Evolutionary conservation across 1,140 invertebrate species (phyloP).

Genomic region (Tetramorium alpestre): DNA sequence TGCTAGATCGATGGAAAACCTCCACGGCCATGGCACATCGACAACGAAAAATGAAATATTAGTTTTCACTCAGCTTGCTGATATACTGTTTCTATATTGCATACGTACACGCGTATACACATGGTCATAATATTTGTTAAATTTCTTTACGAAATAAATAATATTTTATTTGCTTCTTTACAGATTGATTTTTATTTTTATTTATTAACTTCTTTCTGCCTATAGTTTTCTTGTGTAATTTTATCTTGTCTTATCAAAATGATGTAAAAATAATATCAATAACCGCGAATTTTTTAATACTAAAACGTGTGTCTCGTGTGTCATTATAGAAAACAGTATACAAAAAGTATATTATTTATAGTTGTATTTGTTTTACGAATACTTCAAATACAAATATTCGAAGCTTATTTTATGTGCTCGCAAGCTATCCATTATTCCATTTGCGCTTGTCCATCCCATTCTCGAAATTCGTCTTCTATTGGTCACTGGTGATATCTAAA

Average conservation of each 20-base stretch:
- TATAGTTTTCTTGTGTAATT: not conserved
- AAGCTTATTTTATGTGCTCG: slow-evolving; percentile 26
- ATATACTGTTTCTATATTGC: not conserved
- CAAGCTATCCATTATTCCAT: slow-evolving; percentile 63
- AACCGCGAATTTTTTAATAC: not conserved
- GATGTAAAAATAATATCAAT: not conserved
- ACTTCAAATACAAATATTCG: slow-evolving; percentile 64
- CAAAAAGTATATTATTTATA: not conserved
- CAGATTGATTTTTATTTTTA: not conserved
- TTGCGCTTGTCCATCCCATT: slow-evolving; percentile 24
- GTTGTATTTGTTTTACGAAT: not conserved
- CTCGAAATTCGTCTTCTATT: slow-evolving; percentile 7
- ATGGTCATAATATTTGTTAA: not conserved
- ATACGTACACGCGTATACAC: not conserved
- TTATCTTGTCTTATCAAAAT: not conserved
- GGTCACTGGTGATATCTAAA: slow-evolving; percentile 21
- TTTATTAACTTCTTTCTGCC: not conserved
- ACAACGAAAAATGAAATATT: slow-evolving; percentile 40
- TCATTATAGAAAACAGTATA: not conserved
- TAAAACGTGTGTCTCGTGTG: not conserved
- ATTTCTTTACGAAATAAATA: not conserved
- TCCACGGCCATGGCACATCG: not conserved
- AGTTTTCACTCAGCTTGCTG: slow-evolving; percentile 1
- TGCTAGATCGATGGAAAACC: slow-evolving; percentile 61
- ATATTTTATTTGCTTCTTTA: not conserved